Percentiles rank a stretch among this genome's conserved stretches.
These are phyloP conservation scores for Melanotaenia duboulayi DNA, from an alignment of 2,113 vertebrate genomes.

Conservation along the genomic window DNA sequence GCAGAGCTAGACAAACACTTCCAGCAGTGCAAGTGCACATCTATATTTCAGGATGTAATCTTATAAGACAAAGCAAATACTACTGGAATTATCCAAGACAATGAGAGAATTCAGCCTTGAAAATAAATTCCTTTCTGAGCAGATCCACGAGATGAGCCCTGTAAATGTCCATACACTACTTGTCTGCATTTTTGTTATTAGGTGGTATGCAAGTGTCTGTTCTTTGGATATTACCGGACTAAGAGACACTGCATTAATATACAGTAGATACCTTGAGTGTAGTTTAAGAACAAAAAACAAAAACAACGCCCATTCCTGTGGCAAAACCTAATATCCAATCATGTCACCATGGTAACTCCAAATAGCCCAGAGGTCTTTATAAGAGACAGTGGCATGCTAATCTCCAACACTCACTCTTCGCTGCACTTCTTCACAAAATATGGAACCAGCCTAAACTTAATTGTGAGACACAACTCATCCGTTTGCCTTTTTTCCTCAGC, in stretches of 20 bases:
- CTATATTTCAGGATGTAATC: conserved; percentile 30
- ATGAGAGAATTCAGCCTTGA: not conserved
- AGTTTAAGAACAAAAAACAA: conserved; percentile 11
- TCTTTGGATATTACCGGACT: conserved; percentile 61
- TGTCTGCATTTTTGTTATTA: conserved; percentile 3
- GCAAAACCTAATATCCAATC: conserved; percentile 52
- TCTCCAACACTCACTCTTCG: conserved; percentile 25
- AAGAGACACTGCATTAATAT: conserved; percentile 35
- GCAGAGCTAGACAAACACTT: conserved; percentile 29
- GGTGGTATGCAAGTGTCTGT: conserved; percentile 32
- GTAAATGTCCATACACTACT: conserved; percentile 23
- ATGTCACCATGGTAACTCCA: conserved; percentile 62
- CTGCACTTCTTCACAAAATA: conserved; percentile 24
- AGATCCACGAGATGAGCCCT: conserved; percentile 10
- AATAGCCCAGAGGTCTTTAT: conserved; percentile 45
- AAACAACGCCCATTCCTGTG: conserved; percentile 45
- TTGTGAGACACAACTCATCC: conserved; percentile 15
- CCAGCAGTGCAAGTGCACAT: conserved; percentile 39
- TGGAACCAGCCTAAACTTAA: conserved; percentile 1
- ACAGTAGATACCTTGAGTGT: conserved; percentile 34
- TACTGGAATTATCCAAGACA: conserved; percentile 21
- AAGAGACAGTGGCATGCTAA: conserved; percentile 37
- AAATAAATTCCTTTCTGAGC: not conserved
- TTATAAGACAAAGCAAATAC: conserved; percentile 59
- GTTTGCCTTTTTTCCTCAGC: not conserved